phyloP scores from a whole-genome alignment of 2,797 vertebrate genomes.

The Hypotaenidia philippensis region DNA sequence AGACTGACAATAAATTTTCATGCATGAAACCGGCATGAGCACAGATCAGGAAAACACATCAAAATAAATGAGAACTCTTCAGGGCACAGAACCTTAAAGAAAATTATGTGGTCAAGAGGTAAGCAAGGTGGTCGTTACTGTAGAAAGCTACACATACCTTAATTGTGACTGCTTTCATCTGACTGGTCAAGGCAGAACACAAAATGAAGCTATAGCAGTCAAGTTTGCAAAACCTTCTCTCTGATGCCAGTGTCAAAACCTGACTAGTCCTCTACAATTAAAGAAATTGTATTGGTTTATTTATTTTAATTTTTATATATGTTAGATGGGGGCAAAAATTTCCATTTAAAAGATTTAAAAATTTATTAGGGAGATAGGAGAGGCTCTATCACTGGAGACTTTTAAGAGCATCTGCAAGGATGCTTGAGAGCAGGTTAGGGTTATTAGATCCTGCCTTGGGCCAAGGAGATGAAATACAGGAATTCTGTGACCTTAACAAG shows the following conservation, averaged over 20 bases:
- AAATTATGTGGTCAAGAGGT: not conserved
- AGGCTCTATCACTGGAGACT: not conserved
- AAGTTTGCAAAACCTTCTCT: not conserved
- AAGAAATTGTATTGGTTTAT: not conserved
- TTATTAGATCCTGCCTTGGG: not conserved
- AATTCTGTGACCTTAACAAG: not conserved
- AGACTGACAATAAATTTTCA: not conserved
- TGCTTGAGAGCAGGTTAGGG: not conserved
- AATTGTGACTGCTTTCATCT: not conserved
- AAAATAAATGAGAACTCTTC: not conserved
- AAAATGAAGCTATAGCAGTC: not conserved
- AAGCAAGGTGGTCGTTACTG: not conserved
- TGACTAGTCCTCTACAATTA: not conserved
- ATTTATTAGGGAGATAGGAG: not conserved
- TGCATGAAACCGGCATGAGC: not conserved
- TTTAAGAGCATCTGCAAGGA: not conserved
- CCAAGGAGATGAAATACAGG: not conserved
- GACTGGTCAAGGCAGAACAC: accelerated
- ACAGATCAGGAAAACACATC: not conserved
- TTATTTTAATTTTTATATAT: not conserved
- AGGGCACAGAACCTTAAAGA: not conserved
- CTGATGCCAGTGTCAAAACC: not conserved
- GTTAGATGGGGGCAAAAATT: not conserved
- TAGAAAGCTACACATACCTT: not conserved
- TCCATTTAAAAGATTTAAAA: not conserved